Evolutionary conservation across 2,888 invertebrate genomes (phyloP), one percentile per base, ranked within the genome.

Genomic region (Criorhina ranunculi): DNA sequence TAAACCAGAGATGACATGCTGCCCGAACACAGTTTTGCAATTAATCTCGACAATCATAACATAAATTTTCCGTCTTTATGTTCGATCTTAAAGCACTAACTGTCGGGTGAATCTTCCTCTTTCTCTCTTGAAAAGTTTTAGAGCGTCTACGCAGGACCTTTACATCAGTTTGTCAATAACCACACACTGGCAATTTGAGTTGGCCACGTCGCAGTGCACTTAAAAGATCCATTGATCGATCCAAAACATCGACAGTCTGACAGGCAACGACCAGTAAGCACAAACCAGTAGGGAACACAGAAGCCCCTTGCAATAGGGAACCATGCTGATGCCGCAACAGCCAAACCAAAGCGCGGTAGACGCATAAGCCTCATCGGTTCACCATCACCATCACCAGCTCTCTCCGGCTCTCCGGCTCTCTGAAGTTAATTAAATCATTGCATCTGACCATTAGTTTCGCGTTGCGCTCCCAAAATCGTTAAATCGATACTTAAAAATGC

Each of bases 401-500:
- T n/a, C n/a, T n/a, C 24, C 24, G 35, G 5, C 35, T 17, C 31
- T 29, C 24, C 31, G 17, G 31, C 17, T 3, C 29, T 15, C 1
- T 24, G 24, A 31, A 55, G 85, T 85, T 85, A 85, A 85, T 85
- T 85, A 85, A 85, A 85, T 85, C 85, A 85, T 85, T 85, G 85
- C 85, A 80, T 53, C 76, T 75, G 80, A 76, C 80, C 85, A 85
- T 85, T 85, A 80, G 85, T 85, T 85, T 85, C 85, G 85, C 85
- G 85, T 72, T 85, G 85, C 85, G 85, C 85, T 85, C 85, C 85
- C 85, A 80, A 85, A 85, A 85, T 85, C 85, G 70, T 85, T 80
- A 85, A 85, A 60, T 44, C 70, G 85, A 85, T 70, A 85, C 75
- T n/a, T 85, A 44, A 85, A 79, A 69, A 35, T 75, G 70, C 46